phyloP scores from a whole-genome alignment of 2,113 vertebrate genomes.

The Lota lota region DNA sequence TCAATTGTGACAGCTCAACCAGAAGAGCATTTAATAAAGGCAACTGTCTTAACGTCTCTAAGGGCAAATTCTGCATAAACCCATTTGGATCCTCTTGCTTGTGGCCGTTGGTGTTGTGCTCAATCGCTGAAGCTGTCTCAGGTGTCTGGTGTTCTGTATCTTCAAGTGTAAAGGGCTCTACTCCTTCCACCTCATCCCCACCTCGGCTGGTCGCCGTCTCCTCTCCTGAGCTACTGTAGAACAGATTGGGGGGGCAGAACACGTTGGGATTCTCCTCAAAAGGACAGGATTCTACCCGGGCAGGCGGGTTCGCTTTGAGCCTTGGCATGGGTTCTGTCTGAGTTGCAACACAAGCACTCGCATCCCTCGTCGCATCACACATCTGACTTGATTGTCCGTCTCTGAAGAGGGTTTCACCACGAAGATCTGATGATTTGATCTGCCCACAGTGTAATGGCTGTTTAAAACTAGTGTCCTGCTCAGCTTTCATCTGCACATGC shows the following conservation, averaged over 20 bases:
- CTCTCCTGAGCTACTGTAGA: conserved; percentile 67
- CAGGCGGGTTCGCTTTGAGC: conserved; percentile 5
- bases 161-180: conserved; percentile 33
- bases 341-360: conserved; percentile 3
- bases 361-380: conserved; percentile 2
- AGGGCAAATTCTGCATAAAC: conserved; percentile 25
- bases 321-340: conserved; percentile 24
- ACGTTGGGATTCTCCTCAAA: conserved; percentile 49
- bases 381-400: conserved; percentile 15
- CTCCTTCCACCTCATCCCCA: conserved; percentile 12
- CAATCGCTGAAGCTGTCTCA: background rate
- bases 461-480: background rate
- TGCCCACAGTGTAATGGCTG: background rate
- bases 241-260: conserved; percentile 83
- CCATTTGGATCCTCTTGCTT: background rate
- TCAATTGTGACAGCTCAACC: conserved; percentile 80
- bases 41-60: conserved; percentile 67
- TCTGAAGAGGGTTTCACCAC: background rate
- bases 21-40: conserved; percentile 85
- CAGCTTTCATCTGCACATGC: background rate
- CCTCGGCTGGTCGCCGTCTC: conserved; percentile 21
- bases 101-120: background rate
- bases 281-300: conserved; percentile 12
- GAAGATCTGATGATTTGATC: conserved; percentile 3
- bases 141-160: background rate